phyloP scores from a whole-genome alignment of 2,888 invertebrate genomes.

The Netelia fuscicornis region DNA sequence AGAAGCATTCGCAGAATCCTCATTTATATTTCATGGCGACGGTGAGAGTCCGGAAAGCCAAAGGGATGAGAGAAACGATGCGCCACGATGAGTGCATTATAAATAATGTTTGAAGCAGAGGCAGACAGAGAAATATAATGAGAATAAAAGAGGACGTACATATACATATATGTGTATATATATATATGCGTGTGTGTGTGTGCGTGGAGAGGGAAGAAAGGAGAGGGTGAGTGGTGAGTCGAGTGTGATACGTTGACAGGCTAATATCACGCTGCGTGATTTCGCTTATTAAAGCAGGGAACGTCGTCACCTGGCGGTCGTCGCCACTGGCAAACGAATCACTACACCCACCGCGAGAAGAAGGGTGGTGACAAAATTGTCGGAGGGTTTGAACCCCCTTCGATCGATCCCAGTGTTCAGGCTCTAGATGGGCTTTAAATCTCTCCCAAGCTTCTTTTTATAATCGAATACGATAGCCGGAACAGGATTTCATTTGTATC shows the following conservation, averaged over 20 bases:
- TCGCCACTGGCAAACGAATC: slow-evolving; percentile 61
- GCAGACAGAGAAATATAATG: slow-evolving; percentile 52
- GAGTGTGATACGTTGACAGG: slow-evolving; percentile 76
- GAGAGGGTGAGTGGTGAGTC: slow-evolving; percentile 45
- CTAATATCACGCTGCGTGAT: slow-evolving; percentile 80
- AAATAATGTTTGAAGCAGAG: slow-evolving; percentile 62
- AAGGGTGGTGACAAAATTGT: slow-evolving; percentile 46
- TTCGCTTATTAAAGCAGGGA: slow-evolving; percentile 78
- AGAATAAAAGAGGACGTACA: slow-evolving; percentile 24
- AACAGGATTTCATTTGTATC: neutral
- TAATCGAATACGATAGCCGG: neutral
- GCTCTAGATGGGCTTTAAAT: slow-evolving; percentile 20
- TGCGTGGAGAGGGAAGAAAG: slow-evolving; percentile 2
- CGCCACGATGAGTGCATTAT: slow-evolving; percentile 64
- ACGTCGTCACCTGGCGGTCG: slow-evolving; percentile 65
- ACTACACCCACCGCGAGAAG: slow-evolving; percentile 31
- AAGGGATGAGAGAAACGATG: slow-evolving; percentile 49
- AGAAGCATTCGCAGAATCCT: neutral
- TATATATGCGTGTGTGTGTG: neutral
- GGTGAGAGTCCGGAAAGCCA: slow-evolving; percentile 10
- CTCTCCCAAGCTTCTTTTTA: neutral
- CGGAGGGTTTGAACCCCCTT: slow-evolving; percentile 40
- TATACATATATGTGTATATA: neutral
- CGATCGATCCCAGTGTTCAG: slow-evolving; percentile 21
- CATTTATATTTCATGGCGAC: slow-evolving; percentile 31